Conservation (phyloP, 92 coral and sea anemone genomes). For the Zoanthus solanderi region DNA sequence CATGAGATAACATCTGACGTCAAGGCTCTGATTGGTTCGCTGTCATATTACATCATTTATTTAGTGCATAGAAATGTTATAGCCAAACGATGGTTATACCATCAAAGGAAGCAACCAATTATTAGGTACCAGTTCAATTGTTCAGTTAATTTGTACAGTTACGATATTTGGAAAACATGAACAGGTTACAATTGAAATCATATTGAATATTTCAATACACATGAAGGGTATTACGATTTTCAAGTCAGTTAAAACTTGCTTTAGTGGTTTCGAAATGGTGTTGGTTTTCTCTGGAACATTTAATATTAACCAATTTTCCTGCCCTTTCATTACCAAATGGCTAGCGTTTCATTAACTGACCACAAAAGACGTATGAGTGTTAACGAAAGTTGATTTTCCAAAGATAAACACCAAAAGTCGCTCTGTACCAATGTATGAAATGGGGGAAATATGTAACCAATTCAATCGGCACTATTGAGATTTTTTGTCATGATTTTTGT, state of each 20-base stretch:
- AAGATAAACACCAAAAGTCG: no score
- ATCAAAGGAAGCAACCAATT: slow-evolving; percentile 1
- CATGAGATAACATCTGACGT: background rate
- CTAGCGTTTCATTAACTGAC: no score
- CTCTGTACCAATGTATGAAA: no score
- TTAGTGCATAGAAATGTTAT: background rate
- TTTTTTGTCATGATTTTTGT: no score
- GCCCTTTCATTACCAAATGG: background rate
- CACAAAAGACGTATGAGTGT: background rate
- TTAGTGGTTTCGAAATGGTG: no score
- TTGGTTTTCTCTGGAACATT: no score
- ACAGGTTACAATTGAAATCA: background rate
- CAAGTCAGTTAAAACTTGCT: background rate
- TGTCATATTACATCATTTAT: slow-evolving; percentile 3
- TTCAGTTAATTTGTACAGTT: background rate
- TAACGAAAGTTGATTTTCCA: no score
- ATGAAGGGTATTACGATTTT: background rate
- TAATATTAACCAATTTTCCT: no score
- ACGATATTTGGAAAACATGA: slow-evolving; percentile 19
- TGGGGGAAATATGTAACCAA: no score
- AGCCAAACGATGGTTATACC: background rate
- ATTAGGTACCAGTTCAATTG: slow-evolving; percentile 2
- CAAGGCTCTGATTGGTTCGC: slow-evolving; percentile 22
- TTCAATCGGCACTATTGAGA: no score
- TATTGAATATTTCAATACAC: background rate